A percentile compares a stretch with the other conserved stretches of the same genome.
Evolutionary conservation across 92 coral and sea anemone genomes (phyloP).

Genomic region (Muricea muricata): DNA sequence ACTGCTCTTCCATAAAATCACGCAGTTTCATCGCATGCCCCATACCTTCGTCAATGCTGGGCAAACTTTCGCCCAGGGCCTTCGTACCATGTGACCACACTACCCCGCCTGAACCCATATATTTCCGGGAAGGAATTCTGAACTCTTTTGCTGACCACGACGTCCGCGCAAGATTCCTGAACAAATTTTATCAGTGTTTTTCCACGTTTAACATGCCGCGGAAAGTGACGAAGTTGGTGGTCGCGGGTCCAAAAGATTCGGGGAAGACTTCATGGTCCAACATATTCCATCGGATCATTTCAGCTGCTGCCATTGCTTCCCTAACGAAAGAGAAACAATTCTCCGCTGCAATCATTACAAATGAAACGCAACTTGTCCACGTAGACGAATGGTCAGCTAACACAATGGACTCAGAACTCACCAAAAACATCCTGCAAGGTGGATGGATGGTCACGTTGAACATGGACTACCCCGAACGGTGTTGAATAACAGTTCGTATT

Average conservation of each 20-base stretch:
- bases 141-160: background rate
- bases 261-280: background rate
- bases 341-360: background rate
- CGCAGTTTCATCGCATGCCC: background rate
- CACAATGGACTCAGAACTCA: background rate
- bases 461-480: background rate
- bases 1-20: constrained; percentile 35
- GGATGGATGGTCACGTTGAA: background rate
- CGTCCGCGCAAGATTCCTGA: background rate
- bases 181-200: constrained; percentile 47
- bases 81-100: background rate
- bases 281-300: background rate
- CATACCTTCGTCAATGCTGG: background rate
- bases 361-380: background rate
- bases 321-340: background rate
- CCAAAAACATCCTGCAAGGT: background rate
- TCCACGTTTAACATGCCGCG: constrained; percentile 24
- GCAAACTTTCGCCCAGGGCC: background rate
- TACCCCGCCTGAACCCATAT: background rate
- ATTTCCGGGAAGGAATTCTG: background rate
- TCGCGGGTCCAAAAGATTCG: constrained; percentile 34
- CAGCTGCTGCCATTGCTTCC: background rate
- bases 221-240: constrained; percentile 27
- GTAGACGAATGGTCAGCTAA: background rate
- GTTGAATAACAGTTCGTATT: background rate